Conservation (phyloP, 2,888 invertebrate genomes). For the Tetropium fuscum region DNA sequence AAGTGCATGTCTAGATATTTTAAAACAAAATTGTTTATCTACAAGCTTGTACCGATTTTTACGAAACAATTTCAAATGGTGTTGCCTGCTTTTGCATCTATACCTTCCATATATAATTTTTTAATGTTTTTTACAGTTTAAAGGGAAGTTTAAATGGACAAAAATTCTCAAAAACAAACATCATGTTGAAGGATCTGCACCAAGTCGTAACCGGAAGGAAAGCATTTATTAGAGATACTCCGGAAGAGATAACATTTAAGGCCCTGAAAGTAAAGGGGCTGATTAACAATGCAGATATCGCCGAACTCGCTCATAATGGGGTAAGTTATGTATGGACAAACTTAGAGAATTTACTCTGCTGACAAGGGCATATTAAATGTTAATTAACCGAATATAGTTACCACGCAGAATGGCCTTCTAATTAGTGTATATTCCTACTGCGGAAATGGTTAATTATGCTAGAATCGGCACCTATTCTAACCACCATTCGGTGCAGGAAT, state of each 20-base stretch:
- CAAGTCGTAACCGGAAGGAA: conserved; percentile 65
- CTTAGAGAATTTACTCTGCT: conserved; percentile 14
- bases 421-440: no score
- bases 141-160: conserved; percentile 58
- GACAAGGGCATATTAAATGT: conserved; percentile 7
- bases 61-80: no score
- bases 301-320: conserved; percentile 56
- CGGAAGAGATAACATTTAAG: conserved; percentile 49
- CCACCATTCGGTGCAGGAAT: no score
- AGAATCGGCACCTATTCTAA: no score
- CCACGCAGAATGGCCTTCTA: no score
- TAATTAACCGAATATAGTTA: conserved; percentile 18
- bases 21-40: no score
- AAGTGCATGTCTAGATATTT: no score
- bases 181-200: conserved; percentile 59
- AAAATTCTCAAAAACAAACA: conserved; percentile 56
- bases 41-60: no score
- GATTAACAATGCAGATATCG: conserved; percentile 56
- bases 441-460: no score
- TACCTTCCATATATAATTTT: no score
- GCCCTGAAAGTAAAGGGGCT: conserved; percentile 55
- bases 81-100: no score
- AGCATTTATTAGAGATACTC: conserved; percentile 45
- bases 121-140: conserved; percentile 50
- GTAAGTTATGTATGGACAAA: conserved; percentile 45